Evolutionary conservation across 92 coral and sea anemone genomes (phyloP), one percentile per base, ranked within the genome.

Genomic region (Epizoanthus ramosus): DNA sequence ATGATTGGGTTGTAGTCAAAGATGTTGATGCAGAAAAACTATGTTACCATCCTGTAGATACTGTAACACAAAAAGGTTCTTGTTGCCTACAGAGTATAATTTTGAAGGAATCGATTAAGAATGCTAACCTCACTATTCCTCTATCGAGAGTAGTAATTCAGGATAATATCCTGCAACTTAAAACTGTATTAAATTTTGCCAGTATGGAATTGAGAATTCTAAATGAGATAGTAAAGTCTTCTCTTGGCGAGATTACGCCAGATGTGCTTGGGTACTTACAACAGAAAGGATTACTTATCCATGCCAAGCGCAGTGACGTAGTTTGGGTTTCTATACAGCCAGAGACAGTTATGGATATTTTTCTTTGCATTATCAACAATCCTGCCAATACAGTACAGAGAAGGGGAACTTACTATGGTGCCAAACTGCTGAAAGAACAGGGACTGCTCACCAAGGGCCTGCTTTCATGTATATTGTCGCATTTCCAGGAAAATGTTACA

Each of bases 371-470:
- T 6, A 9, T 5, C 24, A 43, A 41, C 33, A 41, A 14, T 18
- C 74, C 74, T 4, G 54, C 0, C 4, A 3, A 31, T 14, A 6
- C 39, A 0, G 6, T 4, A 17, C 1, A 41, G 6, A 3, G 5
- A 19, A 69, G 74, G 39, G 74, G 74, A 22, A 35, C 24, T 17
- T 12, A 5, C 14, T 69, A 69, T 69, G 74, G 74, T 4, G 43
- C 14, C 28, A 19, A 41, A 13, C 19, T 69, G 12, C 23, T 69
- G 18, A 28, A 69, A 41, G 16, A 39, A 37, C 17, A 18, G 24
- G 74, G 74, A 2, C 5, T 69, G 18, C 74, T 37, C 13, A 69
- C 74, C 50, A 69, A 41, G 54, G 74, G 56, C 15, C 24, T 69
- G 22, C 54, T 41, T 35, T 69, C 74, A 9, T 69, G 57, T 16